Evolutionary conservation across 2,888 invertebrate genomes (phyloP), one percentile per base, ranked within the genome.

Genomic region (Aporophyla nigra): DNA sequence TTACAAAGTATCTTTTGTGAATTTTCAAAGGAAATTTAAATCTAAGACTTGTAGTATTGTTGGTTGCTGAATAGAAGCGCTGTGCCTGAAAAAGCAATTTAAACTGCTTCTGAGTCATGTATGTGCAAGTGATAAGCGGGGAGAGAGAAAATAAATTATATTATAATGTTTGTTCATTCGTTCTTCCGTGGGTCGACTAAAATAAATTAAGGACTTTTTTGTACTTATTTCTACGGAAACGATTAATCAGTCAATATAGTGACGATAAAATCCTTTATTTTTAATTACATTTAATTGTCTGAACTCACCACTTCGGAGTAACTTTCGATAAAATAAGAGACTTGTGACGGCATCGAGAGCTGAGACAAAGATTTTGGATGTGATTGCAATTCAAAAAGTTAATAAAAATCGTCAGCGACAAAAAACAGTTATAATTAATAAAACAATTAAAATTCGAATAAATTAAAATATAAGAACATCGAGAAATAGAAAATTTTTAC

Each of bases 21-120:
- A 86, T 85, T 83, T 76, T 82, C 87, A 84, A 86, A 90, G 89
- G 90, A 91, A 91, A 92, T 91, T 93, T 89, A 91, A 94, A 94
- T 95, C 93, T 93, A 89, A 90, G 91, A 91, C 94, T 92, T 93
- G 84, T 79, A 63, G 94, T 93, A 93, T 93, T 95, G 94, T 94
- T 93, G 92, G 91, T 90, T 90, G 87, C 88, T 91, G 92, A 93
- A 94, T 93, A 94, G 94, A 93, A 91, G 93, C 90, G 91, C 90
- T 93, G 92, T 93, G 93, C 93, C 93, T 95, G 95, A 95, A 95
- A 96, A 96, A 96, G 94, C 96, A 96, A 96, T 96, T 96, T 96
- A 95, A 96, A 95, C 94, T 94, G 94, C 93, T 94, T 90, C 90
- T 90, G 90, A 85, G 91, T 90, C 88, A 76, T 71, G 81, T 76